phyloP scores from a whole-genome alignment of 2,113 vertebrate species.

The Siniperca knerii region DNA sequence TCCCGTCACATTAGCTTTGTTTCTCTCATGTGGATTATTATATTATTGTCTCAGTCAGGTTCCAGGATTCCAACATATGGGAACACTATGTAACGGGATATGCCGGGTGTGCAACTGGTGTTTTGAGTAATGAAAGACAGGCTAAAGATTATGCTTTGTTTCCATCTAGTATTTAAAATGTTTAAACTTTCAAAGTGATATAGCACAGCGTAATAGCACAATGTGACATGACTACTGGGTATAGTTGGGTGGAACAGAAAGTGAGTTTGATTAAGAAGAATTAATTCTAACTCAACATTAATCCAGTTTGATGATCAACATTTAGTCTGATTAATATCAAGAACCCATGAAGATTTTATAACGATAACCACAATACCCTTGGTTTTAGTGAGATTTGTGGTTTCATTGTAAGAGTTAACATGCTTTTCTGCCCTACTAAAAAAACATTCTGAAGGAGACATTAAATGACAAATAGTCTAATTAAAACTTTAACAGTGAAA shows the following conservation, averaged over 20 bases:
- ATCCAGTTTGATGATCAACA: background rate
- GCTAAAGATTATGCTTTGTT: background rate
- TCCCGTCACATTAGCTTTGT: background rate
- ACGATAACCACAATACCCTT: background rate
- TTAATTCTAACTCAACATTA: background rate
- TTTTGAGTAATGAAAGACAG: background rate
- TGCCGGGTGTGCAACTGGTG: background rate
- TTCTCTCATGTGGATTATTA: background rate
- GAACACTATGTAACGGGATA: constrained; percentile 11
- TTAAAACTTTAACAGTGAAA: background rate
- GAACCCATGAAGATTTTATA: background rate
- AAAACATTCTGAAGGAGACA: background rate
- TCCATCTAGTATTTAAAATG: background rate
- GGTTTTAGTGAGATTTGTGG: background rate
- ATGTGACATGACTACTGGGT: background rate
- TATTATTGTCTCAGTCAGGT: constrained; percentile 11
- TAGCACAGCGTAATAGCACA: background rate
- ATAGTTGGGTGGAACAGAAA: background rate
- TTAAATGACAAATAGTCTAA: background rate
- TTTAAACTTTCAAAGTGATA: background rate
- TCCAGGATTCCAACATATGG: constrained; percentile 22
- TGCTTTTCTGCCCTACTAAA: background rate
- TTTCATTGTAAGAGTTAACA: background rate
- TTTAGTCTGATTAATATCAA: background rate
- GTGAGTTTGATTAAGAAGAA: background rate